These are phyloP conservation scores for human DNA, from an alignment of 2,113 vertebrate genomes.

Conservation along the genomic window DNA sequence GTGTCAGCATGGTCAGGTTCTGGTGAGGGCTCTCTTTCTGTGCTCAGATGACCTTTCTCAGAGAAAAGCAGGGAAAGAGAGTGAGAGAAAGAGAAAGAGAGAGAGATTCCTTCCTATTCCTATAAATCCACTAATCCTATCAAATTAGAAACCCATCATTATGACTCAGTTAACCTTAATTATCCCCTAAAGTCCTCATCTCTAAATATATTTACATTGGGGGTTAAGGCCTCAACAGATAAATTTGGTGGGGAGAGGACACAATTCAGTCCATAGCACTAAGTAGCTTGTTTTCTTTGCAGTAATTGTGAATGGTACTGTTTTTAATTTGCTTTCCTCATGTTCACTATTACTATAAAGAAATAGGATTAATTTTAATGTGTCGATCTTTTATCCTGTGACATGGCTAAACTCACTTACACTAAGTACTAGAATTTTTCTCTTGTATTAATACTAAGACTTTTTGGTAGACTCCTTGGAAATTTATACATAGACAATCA, in stretches of 20 bases:
- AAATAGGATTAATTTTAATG: background rate
- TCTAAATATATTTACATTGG: background rate
- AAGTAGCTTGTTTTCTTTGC: background rate
- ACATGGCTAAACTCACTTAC: background rate
- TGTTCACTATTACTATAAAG: background rate
- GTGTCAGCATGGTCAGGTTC: background rate
- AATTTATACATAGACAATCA: background rate
- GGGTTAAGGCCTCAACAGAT: background rate
- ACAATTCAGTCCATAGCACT: background rate
- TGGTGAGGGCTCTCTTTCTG: background rate
- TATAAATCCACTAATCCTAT: background rate
- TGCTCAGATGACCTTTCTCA: background rate
- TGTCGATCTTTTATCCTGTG: background rate
- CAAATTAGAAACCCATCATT: background rate
- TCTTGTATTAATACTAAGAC: background rate
- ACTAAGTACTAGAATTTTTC: background rate
- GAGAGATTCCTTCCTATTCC: background rate
- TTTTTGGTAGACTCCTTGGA: background rate
- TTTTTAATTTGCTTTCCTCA: background rate
- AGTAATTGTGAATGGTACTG: background rate
- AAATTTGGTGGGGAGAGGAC: background rate
- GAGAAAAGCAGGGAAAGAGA: background rate
- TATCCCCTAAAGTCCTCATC: background rate
- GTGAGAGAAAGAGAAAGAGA: background rate
- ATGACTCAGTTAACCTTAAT: background rate